phyloP scores from a whole-genome alignment of 30 jellyfish, hydroid and myxozoan species.

The Rhopilema esculentum region DNA sequence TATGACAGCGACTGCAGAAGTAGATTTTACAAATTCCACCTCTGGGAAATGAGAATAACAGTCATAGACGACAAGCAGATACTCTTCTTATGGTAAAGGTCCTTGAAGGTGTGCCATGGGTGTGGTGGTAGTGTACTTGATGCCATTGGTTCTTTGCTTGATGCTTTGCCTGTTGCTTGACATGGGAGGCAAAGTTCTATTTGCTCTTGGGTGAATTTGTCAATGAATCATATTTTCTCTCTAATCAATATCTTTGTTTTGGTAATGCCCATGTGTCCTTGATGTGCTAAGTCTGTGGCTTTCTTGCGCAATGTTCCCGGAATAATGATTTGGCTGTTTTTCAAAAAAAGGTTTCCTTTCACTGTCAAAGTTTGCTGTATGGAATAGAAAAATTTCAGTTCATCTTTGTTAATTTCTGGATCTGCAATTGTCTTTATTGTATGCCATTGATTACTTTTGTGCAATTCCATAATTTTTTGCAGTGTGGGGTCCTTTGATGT shows the following conservation, averaged over 20 bases:
- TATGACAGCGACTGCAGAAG: neutral
- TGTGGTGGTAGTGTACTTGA: slow-evolving; percentile 16
- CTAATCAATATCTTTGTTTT: no score
- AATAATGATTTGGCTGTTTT: no score
- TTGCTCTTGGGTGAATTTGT: slow-evolving; percentile 29
- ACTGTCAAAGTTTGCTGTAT: no score
- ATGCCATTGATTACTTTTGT: neutral
- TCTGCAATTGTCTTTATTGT: neutral
- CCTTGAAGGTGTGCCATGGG: slow-evolving; percentile 37
- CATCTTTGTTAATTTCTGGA: slow-evolving; percentile 1
- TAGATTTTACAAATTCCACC: slow-evolving; percentile 11
- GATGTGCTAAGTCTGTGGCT: no score
- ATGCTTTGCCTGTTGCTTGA: slow-evolving; percentile 37
- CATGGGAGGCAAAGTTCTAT: slow-evolving; percentile 17
- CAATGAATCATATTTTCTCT: slow-evolving; percentile 11
- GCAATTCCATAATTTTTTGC: slow-evolving; percentile 21
- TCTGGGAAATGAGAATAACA: slow-evolving; percentile 13
- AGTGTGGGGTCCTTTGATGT: slow-evolving; percentile 24
- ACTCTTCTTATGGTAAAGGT: slow-evolving; percentile 44
- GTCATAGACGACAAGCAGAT: slow-evolving; percentile 17
- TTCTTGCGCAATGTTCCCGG: no score
- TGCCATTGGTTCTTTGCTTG: slow-evolving; percentile 30
- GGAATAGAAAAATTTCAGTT: neutral
- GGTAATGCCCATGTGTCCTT: no score
- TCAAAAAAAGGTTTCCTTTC: no score